These are phyloP conservation scores for Lapara coniferarum DNA, from an alignment of 2,888 invertebrate species.

Conservation along the genomic window DNA sequence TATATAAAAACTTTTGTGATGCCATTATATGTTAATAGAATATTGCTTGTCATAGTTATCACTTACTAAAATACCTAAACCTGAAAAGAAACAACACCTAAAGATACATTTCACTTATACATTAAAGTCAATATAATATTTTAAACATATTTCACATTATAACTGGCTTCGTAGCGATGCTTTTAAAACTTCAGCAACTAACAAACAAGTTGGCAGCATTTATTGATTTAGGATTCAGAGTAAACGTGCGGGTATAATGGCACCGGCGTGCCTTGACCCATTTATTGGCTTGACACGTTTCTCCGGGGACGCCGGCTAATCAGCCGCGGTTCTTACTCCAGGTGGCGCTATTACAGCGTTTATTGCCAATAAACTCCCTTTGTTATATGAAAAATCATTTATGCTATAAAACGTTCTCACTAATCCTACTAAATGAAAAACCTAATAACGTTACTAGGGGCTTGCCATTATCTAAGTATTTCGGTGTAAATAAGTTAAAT, in stretches of 20 bases:
- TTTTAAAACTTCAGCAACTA: not conserved
- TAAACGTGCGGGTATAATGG: slow-evolving; percentile 39
- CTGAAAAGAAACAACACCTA: slow-evolving; percentile 48
- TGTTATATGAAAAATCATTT: slow-evolving; percentile 36
- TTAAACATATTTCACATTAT: not conserved
- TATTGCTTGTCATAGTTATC: slow-evolving; percentile 82
- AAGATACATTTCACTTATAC: not conserved
- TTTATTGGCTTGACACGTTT: slow-evolving; percentile 63
- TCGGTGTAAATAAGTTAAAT: too few relatives aligned
- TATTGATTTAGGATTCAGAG: slow-evolving; percentile 47
- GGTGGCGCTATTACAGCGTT: slow-evolving; percentile 40
- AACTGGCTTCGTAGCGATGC: not conserved
- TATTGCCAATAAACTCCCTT: slow-evolving; percentile 32
- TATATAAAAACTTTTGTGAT: slow-evolving; percentile 53
- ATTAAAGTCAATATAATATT: not conserved
- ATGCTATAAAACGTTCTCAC: not conserved
- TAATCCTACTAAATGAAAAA: not conserved
- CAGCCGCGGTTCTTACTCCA: slow-evolving; percentile 31
- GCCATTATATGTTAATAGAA: slow-evolving; percentile 69
- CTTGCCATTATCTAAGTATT: too few relatives aligned
- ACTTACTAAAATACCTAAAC: slow-evolving; percentile 47
- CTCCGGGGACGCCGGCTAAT: slow-evolving; percentile 37
- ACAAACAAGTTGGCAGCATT: slow-evolving; percentile 32
- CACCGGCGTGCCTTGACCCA: slow-evolving; percentile 56
- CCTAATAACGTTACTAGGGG: not conserved